Conservation (phyloP, 2,888 invertebrate genomes). For the Pollenia angustigena region DNA sequence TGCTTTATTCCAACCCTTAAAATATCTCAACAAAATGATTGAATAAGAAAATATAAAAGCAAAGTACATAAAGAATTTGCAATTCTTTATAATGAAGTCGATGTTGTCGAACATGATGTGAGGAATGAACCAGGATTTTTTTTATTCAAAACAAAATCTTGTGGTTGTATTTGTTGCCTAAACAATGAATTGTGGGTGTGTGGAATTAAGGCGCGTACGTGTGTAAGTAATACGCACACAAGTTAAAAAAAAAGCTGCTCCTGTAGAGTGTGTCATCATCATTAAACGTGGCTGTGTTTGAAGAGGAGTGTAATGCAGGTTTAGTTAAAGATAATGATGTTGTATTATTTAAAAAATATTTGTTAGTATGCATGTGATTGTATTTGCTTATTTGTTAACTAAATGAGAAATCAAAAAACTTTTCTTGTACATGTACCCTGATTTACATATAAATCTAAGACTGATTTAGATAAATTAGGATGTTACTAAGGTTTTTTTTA, state of each 20-base stretch:
- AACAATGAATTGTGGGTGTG: conserved; percentile 17
- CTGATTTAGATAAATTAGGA: conserved; percentile 52
- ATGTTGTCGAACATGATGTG: conserved; percentile 23
- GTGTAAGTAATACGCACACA: conserved; percentile 49
- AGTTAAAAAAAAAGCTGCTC: conserved; percentile 24
- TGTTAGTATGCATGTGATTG: not conserved
- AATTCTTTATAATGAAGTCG: conserved; percentile 24
- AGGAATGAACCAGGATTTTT: not conserved
- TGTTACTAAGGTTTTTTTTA: conserved; percentile 38
- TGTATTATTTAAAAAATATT: not conserved
- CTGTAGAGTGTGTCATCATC: not conserved
- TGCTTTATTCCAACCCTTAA: not conserved
- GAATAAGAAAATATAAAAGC: not conserved
- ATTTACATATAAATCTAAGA: conserved; percentile 39
- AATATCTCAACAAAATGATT: not conserved
- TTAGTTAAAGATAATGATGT: conserved; percentile 39
- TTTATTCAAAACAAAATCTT: conserved; percentile 16
- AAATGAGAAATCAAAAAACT: conserved; percentile 63
- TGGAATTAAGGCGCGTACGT: conserved; percentile 54
- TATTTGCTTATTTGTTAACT: conserved; percentile 53
- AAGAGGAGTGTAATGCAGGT: conserved; percentile 6
- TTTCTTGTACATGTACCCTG: not conserved
- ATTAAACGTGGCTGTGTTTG: not conserved
- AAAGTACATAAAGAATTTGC: not conserved
- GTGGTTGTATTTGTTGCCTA: not conserved